Percentiles rank a stretch among this genome's conserved stretches.
Evolutionary conservation across 2,888 invertebrate genomes (phyloP).

Genomic region (Apamea anceps): DNA sequence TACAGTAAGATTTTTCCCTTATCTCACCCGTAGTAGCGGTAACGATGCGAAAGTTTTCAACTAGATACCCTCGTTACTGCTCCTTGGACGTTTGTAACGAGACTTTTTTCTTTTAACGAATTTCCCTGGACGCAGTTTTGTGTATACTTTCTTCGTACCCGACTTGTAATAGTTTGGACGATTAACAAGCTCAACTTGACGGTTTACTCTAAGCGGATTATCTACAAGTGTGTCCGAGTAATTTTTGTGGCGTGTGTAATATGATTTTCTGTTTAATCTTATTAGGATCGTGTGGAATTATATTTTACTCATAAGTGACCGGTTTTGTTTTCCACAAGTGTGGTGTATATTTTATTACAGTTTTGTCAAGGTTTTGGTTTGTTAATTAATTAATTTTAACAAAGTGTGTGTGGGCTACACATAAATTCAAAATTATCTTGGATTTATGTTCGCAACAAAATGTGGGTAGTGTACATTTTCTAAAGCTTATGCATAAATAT

Average conservation of each 20-base stretch:
- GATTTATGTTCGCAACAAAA: not conserved
- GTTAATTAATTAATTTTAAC: slow-evolving; percentile 14
- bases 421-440: not conserved
- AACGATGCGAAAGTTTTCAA: slow-evolving; percentile 84
- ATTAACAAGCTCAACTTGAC: slow-evolving; percentile 66
- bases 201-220: slow-evolving; percentile 63
- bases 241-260: slow-evolving; percentile 65
- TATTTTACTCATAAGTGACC: slow-evolving; percentile 30
- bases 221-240: slow-evolving; percentile 60
- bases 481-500: not conserved
- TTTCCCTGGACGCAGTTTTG: slow-evolving; percentile 73
- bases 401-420: not conserved
- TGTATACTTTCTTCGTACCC: slow-evolving; percentile 64
- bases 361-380: not conserved
- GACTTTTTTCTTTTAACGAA: slow-evolving; percentile 81
- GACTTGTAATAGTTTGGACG: slow-evolving; percentile 66
- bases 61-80: slow-evolving; percentile 77
- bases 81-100: slow-evolving; percentile 77
- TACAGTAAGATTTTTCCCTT: slow-evolving; percentile 80
- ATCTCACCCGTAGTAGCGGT: slow-evolving; percentile 77
- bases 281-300: slow-evolving; percentile 43
- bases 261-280: slow-evolving; percentile 63
- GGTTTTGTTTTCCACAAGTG: slow-evolving; percentile 20
- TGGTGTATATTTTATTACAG: not conserved
- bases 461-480: not conserved